Evolutionary conservation across 2,113 vertebrate species (phyloP), one percentile per base, ranked within the genome.

Genomic region (Hippocampus guttulatus): DNA sequence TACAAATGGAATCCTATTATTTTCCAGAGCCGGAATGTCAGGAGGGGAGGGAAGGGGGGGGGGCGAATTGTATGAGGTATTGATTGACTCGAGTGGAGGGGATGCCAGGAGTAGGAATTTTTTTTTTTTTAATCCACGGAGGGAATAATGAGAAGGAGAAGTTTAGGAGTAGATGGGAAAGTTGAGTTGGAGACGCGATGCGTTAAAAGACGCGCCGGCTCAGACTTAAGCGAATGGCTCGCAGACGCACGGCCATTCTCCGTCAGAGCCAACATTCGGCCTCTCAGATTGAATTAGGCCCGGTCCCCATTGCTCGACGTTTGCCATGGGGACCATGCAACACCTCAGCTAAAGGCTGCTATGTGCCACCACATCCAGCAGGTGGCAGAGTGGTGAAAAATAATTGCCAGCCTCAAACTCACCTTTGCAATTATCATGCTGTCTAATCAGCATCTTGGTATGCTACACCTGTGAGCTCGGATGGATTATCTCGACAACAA

Each of bases 241-340:
- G 88, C 86, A 86, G 79, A 84, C 75, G 69, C 86, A 82, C 84
- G 82, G 83, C 83, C 76, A 81, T 82, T 85, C 79, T 87, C 81
- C 81, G 71, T 82, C 81, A 86, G 87, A 77, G 84, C 84, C 82
- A 67, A 75, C 69, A 90, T 92, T 84, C 79, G 74, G 85, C 64
- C 87, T 82, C 88, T 87, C 86, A 93, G 95, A 95, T 90, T 93
- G 93, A 94, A 93, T 93, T 94, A 96, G 94, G 93, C 93, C 92
- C 94, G 93, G 92, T 93, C 93, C 91, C 49, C 27, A 9, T 61
- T 30, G 95, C 95, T 95, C 94, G 93, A 91, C 90, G 86, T 96
- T 97, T 97, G 92, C 95, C 89, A 96, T 96, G 94, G 95, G 82
- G 88, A 98, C 94, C 90, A 86, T 93, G 58, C 15, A 94, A 95